phyloP scores from a whole-genome alignment of 2,113 vertebrate genomes.

The Nanorana parkeri region DNA sequence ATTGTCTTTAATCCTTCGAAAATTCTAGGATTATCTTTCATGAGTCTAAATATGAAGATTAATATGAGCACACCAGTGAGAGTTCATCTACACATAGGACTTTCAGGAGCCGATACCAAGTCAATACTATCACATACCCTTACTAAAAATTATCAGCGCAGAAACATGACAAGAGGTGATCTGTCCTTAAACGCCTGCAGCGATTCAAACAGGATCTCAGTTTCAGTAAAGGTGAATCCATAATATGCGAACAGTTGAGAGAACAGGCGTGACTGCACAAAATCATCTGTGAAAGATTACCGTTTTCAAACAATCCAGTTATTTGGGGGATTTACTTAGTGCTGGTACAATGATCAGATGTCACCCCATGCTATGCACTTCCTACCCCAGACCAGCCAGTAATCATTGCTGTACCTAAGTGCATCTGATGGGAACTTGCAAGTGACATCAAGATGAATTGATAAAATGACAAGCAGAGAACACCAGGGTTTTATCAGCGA shows the following conservation, averaged over 20 bases:
- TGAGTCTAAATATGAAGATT: constrained; percentile 45
- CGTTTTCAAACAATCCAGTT: constrained; percentile 35
- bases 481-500: neutral
- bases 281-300: constrained; percentile 25
- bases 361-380: constrained; percentile 5
- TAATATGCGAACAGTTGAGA: neutral
- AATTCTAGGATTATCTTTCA: constrained; percentile 32
- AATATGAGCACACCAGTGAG: constrained; percentile 9
- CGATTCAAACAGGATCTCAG: neutral
- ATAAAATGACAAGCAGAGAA: constrained; percentile 13
- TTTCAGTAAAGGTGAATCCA: neutral
- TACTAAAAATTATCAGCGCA: too few relatives aligned
- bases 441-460: constrained; percentile 37
- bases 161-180: too few relatives aligned
- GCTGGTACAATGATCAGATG: constrained; percentile 18
- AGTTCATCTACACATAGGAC: neutral
- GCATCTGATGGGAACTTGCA: constrained; percentile 14
- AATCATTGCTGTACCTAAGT: constrained; percentile 36
- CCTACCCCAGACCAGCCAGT: constrained; percentile 33
- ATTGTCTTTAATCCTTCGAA: constrained; percentile 41
- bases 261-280: neutral
- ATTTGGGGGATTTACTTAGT: constrained; percentile 34
- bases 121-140: neutral
- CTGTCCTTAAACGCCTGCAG: too few relatives aligned
- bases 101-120: neutral